phyloP scores from a whole-genome alignment of 2,797 vertebrate genomes.

The Amblyopsis hoosieri region DNA sequence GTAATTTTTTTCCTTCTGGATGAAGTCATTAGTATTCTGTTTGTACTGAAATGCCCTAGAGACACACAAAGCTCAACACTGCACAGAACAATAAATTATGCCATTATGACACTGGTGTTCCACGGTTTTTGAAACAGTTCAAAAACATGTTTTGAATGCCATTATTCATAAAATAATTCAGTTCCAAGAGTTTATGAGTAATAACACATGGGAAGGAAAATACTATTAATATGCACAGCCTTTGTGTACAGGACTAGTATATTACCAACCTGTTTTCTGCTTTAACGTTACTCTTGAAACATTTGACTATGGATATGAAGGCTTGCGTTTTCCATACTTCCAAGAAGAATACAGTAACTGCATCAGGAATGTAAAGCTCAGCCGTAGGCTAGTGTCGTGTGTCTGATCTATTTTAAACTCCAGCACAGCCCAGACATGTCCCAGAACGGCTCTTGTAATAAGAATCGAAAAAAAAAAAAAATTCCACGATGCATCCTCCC shows the following conservation, averaged over 20 bases:
- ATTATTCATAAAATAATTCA: neutral
- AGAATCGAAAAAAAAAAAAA: slow-evolving; percentile 21
- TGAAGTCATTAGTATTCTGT: slow-evolving; percentile 12
- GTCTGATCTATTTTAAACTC: slow-evolving; percentile 8
- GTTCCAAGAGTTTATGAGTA: neutral
- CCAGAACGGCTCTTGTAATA: slow-evolving; percentile 31
- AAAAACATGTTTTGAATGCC: neutral
- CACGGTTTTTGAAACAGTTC: neutral
- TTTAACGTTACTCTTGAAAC: too few species aligned
- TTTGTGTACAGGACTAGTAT: too few species aligned
- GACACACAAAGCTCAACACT: neutral
- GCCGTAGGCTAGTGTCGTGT: slow-evolving; percentile 1
- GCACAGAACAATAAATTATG: slow-evolving; percentile 1
- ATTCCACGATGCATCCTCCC: slow-evolving; percentile 40
- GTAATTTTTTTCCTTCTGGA: slow-evolving; percentile 6
- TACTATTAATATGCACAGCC: too few species aligned
- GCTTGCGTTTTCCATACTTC: too few species aligned
- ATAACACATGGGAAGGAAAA: too few species aligned
- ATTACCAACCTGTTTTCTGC: too few species aligned
- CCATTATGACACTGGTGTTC: slow-evolving; percentile 8
- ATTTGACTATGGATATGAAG: too few species aligned
- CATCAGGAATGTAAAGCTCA: neutral
- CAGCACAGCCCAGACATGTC: slow-evolving; percentile 37
- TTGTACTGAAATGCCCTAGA: slow-evolving; percentile 16
- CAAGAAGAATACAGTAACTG: neutral